Conservation (phyloP, 2,888 invertebrate species). For the Criorhina ranunculi region DNA sequence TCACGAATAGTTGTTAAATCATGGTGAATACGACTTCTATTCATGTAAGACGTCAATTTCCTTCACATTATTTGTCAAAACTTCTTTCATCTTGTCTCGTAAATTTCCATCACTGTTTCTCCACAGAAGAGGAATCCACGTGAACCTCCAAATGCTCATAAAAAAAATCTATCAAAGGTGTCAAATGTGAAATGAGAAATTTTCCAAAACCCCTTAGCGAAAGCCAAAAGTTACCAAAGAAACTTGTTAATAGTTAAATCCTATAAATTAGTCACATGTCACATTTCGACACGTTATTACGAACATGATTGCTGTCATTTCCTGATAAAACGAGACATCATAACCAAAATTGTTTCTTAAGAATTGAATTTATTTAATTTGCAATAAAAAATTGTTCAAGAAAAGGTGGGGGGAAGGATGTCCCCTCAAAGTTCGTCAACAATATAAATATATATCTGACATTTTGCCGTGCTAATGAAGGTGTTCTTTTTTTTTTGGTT, state of each 20-base stretch:
- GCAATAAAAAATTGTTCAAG: neutral
- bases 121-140: neutral
- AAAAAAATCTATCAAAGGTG: neutral
- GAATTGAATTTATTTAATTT: neutral
- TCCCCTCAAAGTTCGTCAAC: neutral
- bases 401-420: neutral
- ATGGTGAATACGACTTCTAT: no score
- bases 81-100: neutral
- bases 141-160: neutral
- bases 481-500: no score
- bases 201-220: neutral
- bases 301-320: neutral
- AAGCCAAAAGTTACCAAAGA: neutral
- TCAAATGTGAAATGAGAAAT: neutral
- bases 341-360: neutral
- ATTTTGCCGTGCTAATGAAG: slow-evolving; percentile 14
- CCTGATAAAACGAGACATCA: neutral
- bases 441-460: neutral
- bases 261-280: neutral
- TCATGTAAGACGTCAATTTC: no score
- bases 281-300: neutral
- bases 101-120: neutral
- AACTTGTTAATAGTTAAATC: slow-evolving; percentile 7
- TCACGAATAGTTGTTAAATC: no score
- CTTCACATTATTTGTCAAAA: no score